Conservation (phyloP, 1,140 invertebrate genomes). For the Lepidurus couesii region DNA sequence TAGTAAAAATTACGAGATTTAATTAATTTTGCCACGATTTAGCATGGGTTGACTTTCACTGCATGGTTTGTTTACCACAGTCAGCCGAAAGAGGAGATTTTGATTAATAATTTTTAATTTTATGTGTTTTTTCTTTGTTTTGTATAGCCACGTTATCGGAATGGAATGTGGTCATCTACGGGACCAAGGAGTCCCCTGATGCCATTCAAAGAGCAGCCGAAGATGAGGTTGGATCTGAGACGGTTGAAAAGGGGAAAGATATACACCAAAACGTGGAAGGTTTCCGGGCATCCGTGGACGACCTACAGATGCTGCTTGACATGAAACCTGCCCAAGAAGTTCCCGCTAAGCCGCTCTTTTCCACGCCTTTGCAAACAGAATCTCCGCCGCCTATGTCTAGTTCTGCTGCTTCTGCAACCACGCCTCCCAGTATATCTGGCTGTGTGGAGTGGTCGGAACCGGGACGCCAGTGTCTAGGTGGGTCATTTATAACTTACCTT, state of each 20-base stretch:
- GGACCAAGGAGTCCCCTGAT: slow-evolving; percentile 51
- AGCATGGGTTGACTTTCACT: too few species aligned
- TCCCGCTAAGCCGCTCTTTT: slow-evolving; percentile 28
- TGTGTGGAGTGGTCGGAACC: neutral
- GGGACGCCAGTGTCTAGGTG: slow-evolving; percentile 9
- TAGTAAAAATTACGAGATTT: too few species aligned
- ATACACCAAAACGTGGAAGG: slow-evolving; percentile 42
- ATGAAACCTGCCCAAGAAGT: slow-evolving; percentile 33
- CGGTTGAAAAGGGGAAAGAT: slow-evolving; percentile 38
- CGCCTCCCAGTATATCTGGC: neutral
- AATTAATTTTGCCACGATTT: too few species aligned
- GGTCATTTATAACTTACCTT: slow-evolving; percentile 13
- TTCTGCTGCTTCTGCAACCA: neutral
- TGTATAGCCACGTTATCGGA: slow-evolving; percentile 49
- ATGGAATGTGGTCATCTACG: slow-evolving; percentile 55
- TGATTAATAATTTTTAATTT: neutral
- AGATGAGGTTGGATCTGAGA: neutral
- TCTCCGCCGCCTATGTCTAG: neutral
- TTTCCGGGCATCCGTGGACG: slow-evolving; percentile 33
- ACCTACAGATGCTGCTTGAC: neutral
- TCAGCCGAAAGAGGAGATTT: too few species aligned
- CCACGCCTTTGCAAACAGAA: neutral
- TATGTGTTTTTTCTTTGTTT: slow-evolving; percentile 33
- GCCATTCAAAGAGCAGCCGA: slow-evolving; percentile 39
- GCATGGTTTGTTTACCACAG: too few species aligned